Percentiles rank a stretch among this genome's conserved stretches.
These are phyloP conservation scores for Dinothrombium tinctorium DNA, from an alignment of 1,140 invertebrate species.

Conservation along the genomic window DNA sequence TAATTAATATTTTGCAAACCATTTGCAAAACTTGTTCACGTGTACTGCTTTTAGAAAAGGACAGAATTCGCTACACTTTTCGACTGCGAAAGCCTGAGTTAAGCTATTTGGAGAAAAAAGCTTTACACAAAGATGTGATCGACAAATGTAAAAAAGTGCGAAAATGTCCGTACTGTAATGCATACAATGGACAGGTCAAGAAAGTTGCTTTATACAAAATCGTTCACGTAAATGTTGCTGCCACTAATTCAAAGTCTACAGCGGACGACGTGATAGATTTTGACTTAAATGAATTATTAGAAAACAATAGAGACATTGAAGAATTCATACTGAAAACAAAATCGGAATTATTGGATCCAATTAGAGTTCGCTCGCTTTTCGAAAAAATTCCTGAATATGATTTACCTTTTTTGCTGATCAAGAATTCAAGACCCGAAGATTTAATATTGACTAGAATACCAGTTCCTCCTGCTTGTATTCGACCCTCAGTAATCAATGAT, in stretches of 20 bases:
- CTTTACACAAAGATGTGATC: constrained; percentile 47
- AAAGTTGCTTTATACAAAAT: constrained; percentile 27
- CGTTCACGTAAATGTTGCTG: constrained; percentile 4
- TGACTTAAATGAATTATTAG: constrained; percentile 27
- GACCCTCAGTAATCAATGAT: constrained; percentile 79
- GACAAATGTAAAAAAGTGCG: constrained; percentile 45
- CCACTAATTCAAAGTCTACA: background rate
- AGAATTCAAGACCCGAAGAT: constrained; percentile 57
- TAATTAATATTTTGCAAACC: constrained; percentile 74
- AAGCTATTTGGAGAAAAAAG: constrained; percentile 55
- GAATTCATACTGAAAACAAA: constrained; percentile 23
- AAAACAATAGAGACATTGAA: constrained; percentile 35
- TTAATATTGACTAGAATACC: constrained; percentile 72
- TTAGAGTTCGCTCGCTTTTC: constrained; percentile 43
- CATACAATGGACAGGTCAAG: constrained; percentile 63
- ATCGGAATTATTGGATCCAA: constrained; percentile 23
- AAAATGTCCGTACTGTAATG: constrained; percentile 43
- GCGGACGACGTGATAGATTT: constrained; percentile 21
- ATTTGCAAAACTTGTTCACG: constrained; percentile 81
- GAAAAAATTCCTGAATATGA: constrained; percentile 37
- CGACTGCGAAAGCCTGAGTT: constrained; percentile 51
- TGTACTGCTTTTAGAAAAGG: constrained; percentile 38
- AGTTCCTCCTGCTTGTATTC: constrained; percentile 89
- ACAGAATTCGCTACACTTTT: constrained; percentile 35
- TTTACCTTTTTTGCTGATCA: constrained; percentile 75